phyloP scores from a whole-genome alignment of 2,888 invertebrate genomes.

The Flexamia atlantica region DNA sequence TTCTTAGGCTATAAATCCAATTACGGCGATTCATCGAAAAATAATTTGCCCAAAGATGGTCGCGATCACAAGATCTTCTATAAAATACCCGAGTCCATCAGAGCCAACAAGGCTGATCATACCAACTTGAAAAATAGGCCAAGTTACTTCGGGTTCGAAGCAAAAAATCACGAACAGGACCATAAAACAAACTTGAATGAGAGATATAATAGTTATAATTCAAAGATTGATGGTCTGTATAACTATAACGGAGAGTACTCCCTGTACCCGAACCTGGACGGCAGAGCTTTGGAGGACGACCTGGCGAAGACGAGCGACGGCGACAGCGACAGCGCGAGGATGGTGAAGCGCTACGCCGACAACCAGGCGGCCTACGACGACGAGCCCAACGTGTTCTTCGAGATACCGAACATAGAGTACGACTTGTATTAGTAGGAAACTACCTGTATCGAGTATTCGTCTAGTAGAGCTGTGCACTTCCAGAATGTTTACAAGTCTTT shows the following conservation, averaged over 20 bases:
- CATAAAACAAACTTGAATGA: not conserved
- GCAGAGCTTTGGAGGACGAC: not conserved
- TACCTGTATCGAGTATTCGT: not conserved
- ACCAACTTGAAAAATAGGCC: not conserved
- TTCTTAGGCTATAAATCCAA: not conserved
- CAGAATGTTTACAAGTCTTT: not conserved
- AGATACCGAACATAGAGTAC: slow-evolving; percentile 23
- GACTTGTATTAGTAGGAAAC: not conserved
- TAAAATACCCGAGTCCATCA: not conserved
- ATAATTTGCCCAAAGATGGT: not conserved
- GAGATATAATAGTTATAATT: not conserved
- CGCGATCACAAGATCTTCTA: not conserved
- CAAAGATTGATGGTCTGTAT: not conserved
- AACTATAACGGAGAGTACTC: slow-evolving; percentile 11
- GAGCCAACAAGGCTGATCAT: not conserved
- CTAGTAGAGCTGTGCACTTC: not conserved
- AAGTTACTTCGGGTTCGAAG: not conserved
- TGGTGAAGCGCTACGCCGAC: slow-evolving; percentile 29
- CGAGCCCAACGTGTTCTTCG: slow-evolving; percentile 16
- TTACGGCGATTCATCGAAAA: not conserved
- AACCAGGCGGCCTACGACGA: not conserved
- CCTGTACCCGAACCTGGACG: slow-evolving; percentile 6
- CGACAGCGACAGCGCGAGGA: not conserved
- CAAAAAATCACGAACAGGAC: not conserved
- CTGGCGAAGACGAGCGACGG: not conserved